These are phyloP conservation scores for Scrobipalpa costella DNA, from an alignment of 2,888 invertebrate species.

Conservation along the genomic window DNA sequence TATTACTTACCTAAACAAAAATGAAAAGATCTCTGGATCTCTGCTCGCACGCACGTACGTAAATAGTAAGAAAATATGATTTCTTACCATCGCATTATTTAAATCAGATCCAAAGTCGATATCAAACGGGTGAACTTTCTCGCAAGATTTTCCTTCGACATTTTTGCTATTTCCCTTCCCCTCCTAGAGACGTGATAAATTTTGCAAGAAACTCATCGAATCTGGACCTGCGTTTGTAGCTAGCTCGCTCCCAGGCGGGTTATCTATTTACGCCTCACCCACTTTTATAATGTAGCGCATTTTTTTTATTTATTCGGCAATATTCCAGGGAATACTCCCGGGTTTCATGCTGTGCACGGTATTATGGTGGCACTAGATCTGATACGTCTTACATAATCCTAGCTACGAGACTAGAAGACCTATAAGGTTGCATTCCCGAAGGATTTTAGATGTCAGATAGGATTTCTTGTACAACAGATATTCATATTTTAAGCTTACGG, in stretches of 20 bases:
- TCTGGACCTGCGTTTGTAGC: constrained; percentile 24
- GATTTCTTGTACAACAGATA: constrained; percentile 3
- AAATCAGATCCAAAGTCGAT: constrained; percentile 23
- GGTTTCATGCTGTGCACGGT: constrained; percentile 14
- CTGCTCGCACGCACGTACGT: constrained; percentile 8
- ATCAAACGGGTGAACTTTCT: constrained; percentile 18
- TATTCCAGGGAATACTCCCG: constrained; percentile 21
- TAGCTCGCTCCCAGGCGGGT: constrained; percentile 27
- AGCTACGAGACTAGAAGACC: background rate
- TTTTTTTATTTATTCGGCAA: constrained; percentile 31
- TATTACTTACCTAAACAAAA: too few species aligned
- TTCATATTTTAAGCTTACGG: constrained; percentile 7
- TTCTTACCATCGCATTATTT: constrained; percentile 22
- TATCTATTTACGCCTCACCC: constrained; percentile 31
- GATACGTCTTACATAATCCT: background rate
- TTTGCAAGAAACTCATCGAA: constrained; percentile 27
- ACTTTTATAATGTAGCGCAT: constrained; percentile 25
- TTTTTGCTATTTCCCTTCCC: constrained; percentile 23
- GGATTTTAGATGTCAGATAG: constrained; percentile 7
- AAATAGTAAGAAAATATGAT: constrained; percentile 14
- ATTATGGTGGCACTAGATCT: constrained; percentile 16
- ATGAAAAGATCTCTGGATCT: background rate
- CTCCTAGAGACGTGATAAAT: constrained; percentile 26
- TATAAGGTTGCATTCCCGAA: constrained; percentile 1
- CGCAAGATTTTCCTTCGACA: constrained; percentile 9